Base-by-base conservation (phyloP, 2,888 invertebrate genomes). In the Plebejus argus region DNA sequence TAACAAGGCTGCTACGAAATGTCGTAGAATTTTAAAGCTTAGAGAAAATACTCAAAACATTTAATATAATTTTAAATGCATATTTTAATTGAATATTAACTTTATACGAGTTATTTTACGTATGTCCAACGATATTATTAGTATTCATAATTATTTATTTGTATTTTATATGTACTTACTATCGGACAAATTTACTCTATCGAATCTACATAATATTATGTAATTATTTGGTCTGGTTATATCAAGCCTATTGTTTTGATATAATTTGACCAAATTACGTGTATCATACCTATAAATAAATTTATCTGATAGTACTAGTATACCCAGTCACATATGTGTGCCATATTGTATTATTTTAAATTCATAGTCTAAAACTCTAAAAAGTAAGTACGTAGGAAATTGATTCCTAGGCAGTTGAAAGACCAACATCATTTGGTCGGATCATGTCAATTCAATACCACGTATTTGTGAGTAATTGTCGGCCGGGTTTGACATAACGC, bases 21-120 rank as follows among this genome's bases (percentile, higher is more conserved):
- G n/a, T 23, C 12, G 23, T 28, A 23, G 23, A 23, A 10, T 66
- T 66, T 20, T 66, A 28, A 8, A 58, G 18, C 7, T 58, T 58
- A 58, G 20, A 58, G 4, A 53, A 53, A 53, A 53, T 53, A 53
- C 18, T 53, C 53, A 53, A 18, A 45, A 45, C 10, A 45, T 45
- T 10, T 3, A 45, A 53, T 53, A 18, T 53, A 5, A 18, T 4
- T 53, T 53, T 53, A 18, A 53, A 53, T 18, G 53, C 53, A 18
- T 66, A 66, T 66, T 66, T 28, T 33, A 33, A 33, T 66, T 61
- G 0, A 61, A 66, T 66, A 66, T 66, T 23, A 15, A 66, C 66
- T 66, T 66, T 66, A 33, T 66, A 66, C 66, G 66, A 66, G 66
- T 66, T 66, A 15, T 33, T 28, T 33, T 66, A 12, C 23, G 23